Percentiles rank a stretch among this genome's conserved stretches.
phyloP scores from a whole-genome alignment of 2,113 vertebrate genomes.

The Camelus dromedarius region DNA sequence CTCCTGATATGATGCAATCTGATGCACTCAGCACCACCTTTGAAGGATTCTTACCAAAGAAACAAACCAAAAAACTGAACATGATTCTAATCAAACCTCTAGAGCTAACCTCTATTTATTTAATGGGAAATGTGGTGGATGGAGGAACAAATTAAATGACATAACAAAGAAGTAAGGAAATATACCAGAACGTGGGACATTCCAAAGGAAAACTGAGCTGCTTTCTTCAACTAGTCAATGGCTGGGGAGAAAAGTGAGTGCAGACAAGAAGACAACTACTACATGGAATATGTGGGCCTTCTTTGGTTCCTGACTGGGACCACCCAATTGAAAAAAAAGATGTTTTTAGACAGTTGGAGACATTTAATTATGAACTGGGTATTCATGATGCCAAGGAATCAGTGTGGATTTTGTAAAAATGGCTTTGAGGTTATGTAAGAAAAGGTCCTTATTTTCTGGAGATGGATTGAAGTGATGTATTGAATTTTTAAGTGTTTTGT shows the following conservation, averaged over 20 bases:
- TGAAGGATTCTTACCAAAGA: slow-evolving; percentile 16
- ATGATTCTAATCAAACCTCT: background rate
- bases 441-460: background rate
- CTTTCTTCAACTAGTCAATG: background rate
- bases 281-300: background rate
- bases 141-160: slow-evolving; percentile 44
- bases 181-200: background rate
- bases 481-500: slow-evolving; percentile 45
- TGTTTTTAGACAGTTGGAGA: background rate
- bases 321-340: slow-evolving; percentile 29
- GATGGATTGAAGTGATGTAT: background rate
- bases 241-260: background rate
- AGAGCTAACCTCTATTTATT: slow-evolving; percentile 7
- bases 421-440: background rate
- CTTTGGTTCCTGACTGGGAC: background rate
- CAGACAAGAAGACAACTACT: background rate
- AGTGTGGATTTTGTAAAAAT: slow-evolving; percentile 52
- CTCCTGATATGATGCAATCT: background rate
- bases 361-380: slow-evolving; percentile 7
- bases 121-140: background rate
- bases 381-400: slow-evolving; percentile 24
- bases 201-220: slow-evolving; percentile 24
- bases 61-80: slow-evolving; percentile 3
- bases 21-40: background rate
- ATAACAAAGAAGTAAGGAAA: background rate